Conservation (phyloP, 1,140 invertebrate genomes). For the Drosophila subobscura region DNA sequence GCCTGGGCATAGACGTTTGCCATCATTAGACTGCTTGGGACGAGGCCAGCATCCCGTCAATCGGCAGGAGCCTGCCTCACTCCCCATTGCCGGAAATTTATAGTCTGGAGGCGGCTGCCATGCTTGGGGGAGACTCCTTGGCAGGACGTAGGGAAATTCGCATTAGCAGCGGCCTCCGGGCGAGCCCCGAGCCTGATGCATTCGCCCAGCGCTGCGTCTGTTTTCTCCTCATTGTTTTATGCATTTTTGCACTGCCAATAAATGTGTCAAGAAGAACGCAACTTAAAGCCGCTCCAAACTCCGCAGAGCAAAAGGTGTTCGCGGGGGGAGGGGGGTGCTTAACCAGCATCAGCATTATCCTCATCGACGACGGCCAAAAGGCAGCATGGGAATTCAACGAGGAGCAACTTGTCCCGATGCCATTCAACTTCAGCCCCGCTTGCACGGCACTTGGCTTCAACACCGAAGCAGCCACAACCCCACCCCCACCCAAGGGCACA, state of each 20-base stretch:
- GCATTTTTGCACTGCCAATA: too few species aligned
- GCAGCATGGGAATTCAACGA: constrained; percentile 68
- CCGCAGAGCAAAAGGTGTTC: too few species aligned
- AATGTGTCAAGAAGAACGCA: too few species aligned
- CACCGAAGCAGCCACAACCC: not conserved
- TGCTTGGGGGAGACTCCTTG: constrained; percentile 7
- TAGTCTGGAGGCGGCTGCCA: too few species aligned
- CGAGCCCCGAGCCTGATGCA: constrained; percentile 46
- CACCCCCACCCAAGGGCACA: not conserved
- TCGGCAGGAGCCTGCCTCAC: constrained; percentile 3
- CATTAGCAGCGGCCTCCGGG: constrained; percentile 56
- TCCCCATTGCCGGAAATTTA: constrained; percentile 66
- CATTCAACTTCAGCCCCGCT: constrained; percentile 41
- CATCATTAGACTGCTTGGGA: constrained; percentile 65
- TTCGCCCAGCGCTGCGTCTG: not conserved
- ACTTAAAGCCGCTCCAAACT: too few species aligned
- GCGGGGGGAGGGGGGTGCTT: too few species aligned
- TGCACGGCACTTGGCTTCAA: not conserved
- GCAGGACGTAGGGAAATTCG: constrained; percentile 62
- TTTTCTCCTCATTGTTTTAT: too few species aligned
- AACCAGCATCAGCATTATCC: too few species aligned
- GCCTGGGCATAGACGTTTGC: too few species aligned
- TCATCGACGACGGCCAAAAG: constrained; percentile 35
- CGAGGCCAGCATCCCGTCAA: constrained; percentile 33
- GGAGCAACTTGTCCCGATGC: constrained; percentile 69